Evolutionary conservation across 2,113 vertebrate genomes (phyloP), one percentile per base, ranked within the genome.

Genomic region (Heliornis fulica): DNA sequence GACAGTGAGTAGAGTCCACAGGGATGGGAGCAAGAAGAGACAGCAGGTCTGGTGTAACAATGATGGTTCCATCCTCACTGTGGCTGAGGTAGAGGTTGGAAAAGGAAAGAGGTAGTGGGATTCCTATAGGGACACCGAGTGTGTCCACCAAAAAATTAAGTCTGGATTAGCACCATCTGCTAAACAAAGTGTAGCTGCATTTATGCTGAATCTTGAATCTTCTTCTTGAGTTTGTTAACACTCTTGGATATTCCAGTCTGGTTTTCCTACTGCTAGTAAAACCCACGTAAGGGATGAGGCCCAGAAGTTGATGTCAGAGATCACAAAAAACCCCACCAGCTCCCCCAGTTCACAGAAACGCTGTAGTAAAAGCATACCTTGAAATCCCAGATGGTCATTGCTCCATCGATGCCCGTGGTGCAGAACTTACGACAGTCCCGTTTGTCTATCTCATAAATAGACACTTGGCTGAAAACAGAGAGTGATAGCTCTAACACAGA

Each of bases 321-420:
- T 43, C 1, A 28, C 43, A 29, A 61, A 36, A 45, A 12, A 3
- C 1, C 15, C 10, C 45, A n/a, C 5, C 26, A 54, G 5, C 1
- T 7, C 34, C 57, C 29, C 41, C n/a, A 50, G 74, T 7, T 38
- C 29, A n/a, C 41, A 51, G 2, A 46, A 36, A 51, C 31, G 57
- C 0, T 8, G 77, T 4, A 74, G 56, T 31, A 22, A 64, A 71
- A 92, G 76, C 78, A 6, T 95, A 99, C 99, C 99, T 99, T 99
- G 92, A 99, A 99, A 97, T 99, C 99, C 99, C 99, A 99, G 98
- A 99, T 99, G 96, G 99, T 99, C 99, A 99, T 99, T 48, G 99
- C 99, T 97, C 99, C 99, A 84, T 99, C 99, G 11, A 99, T 99
- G 97, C 99, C 99, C 13, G 99, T 99, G 98, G 99, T 99, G 98